Percentiles rank a stretch among this genome's conserved stretches.
These are phyloP conservation scores for Tuta absoluta DNA, from an alignment of 2,888 invertebrate species.

Conservation along the genomic window DNA sequence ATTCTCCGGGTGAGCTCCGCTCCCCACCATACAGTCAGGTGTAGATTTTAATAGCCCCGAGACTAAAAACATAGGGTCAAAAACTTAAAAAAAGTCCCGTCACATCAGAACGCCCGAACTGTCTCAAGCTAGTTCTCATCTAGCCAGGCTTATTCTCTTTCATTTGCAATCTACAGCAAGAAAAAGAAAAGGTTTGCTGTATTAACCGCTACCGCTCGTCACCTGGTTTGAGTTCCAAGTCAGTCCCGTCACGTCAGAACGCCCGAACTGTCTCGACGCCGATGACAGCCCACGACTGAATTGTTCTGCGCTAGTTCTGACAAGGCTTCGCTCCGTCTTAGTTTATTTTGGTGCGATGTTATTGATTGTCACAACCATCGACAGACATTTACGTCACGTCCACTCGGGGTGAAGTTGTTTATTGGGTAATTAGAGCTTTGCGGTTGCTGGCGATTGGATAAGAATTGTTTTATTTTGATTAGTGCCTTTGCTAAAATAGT, in stretches of 20 bases:
- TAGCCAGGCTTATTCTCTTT: too few species aligned
- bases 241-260: conserved; percentile 39
- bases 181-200: too few species aligned
- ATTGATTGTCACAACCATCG: conserved; percentile 26
- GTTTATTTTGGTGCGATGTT: conserved; percentile 24
- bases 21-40: too few species aligned
- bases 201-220: conserved; percentile 17
- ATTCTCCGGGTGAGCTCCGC: too few species aligned
- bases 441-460: neutral
- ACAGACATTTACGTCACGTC: conserved; percentile 24
- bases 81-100: too few species aligned
- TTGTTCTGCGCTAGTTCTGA: conserved; percentile 57
- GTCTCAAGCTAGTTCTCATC: too few species aligned
- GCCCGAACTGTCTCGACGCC: conserved; percentile 56
- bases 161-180: too few species aligned
- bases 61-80: too few species aligned
- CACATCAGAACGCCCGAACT: too few species aligned
- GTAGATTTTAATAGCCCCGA: too few species aligned
- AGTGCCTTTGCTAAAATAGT: too few species aligned
- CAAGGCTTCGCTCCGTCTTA: conserved; percentile 31
- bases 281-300: conserved; percentile 73
- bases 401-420: conserved; percentile 24
- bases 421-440: conserved; percentile 27
- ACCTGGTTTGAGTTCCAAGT: neutral
- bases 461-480: conserved; percentile 4